Percentiles rank a stretch among this genome's conserved stretches.
Evolutionary conservation across 2,797 vertebrate genomes (phyloP).

Genomic region (Austrolebias charrua): DNA sequence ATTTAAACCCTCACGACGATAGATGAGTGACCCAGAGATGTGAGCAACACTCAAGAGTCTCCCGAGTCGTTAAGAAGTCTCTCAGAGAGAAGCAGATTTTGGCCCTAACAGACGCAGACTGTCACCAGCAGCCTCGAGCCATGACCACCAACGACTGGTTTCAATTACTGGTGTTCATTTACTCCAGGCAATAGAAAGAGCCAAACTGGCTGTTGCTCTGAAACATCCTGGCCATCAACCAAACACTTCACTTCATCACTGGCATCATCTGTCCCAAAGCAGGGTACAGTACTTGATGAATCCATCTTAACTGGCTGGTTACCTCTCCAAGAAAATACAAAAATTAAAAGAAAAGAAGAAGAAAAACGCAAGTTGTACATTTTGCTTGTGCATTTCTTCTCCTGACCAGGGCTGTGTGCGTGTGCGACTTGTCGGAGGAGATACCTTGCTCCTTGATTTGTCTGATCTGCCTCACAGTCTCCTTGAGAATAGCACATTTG

Average conservation of each 20-base stretch:
- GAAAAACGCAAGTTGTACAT: neutral
- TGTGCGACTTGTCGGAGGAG: neutral
- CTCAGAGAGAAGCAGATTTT: constrained; percentile 37
- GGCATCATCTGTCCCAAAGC: constrained; percentile 55
- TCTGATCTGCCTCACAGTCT: constrained; percentile 97
- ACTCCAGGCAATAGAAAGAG: constrained; percentile 54
- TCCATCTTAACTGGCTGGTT: constrained; percentile 26
- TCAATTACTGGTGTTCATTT: constrained; percentile 73
- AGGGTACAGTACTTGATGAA: constrained; percentile 14
- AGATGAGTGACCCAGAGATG: constrained; percentile 6
- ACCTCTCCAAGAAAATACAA: constrained; percentile 5
- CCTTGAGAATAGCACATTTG: constrained; percentile 99
- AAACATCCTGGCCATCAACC: constrained; percentile 57
- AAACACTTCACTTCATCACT: constrained; percentile 58
- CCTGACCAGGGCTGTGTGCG: neutral
- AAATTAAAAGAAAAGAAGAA: neutral
- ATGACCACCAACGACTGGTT: constrained; percentile 61
- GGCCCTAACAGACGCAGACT: constrained; percentile 51
- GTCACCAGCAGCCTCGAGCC: constrained; percentile 62
- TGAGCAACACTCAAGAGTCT: constrained; percentile 15
- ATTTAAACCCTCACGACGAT: constrained; percentile 31
- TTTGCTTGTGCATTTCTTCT: neutral
- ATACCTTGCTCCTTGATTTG: constrained; percentile 99
- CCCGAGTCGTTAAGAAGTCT: constrained; percentile 41
- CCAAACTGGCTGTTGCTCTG: constrained; percentile 38